Conservation (phyloP, 2,113 vertebrate genomes). For the Chionis minor region DNA sequence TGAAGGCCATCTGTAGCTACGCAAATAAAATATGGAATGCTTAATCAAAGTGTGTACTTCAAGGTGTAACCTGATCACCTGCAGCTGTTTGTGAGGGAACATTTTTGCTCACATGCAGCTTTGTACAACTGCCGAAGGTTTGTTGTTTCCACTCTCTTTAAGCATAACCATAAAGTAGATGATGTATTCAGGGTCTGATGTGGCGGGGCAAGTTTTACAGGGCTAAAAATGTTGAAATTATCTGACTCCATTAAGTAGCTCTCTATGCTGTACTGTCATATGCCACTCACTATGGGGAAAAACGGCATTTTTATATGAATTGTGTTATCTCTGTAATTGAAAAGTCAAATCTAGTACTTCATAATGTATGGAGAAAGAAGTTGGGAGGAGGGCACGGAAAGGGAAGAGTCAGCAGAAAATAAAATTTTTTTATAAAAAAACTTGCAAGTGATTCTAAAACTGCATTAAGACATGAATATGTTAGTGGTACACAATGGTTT, state of each 20-base stretch:
- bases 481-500: neutral
- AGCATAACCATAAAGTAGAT: neutral
- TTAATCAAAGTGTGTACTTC: neutral
- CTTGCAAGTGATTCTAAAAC: slow-evolving; percentile 18
- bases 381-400: neutral
- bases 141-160: neutral
- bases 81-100: neutral
- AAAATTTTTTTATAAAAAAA: neutral
- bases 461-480: neutral
- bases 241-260: neutral
- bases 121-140: neutral
- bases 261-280: neutral
- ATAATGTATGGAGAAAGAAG: neutral
- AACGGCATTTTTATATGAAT: neutral
- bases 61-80: neutral
- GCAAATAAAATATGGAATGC: neutral
- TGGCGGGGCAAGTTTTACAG: neutral
- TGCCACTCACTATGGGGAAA: neutral
- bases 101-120: neutral
- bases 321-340: neutral
- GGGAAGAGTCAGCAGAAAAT: neutral
- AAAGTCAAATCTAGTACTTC: neutral
- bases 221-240: neutral
- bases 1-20: neutral
- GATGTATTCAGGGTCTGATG: neutral